phyloP scores from a whole-genome alignment of 2,797 vertebrate genomes.

The Gobionotothen gibberifrons region DNA sequence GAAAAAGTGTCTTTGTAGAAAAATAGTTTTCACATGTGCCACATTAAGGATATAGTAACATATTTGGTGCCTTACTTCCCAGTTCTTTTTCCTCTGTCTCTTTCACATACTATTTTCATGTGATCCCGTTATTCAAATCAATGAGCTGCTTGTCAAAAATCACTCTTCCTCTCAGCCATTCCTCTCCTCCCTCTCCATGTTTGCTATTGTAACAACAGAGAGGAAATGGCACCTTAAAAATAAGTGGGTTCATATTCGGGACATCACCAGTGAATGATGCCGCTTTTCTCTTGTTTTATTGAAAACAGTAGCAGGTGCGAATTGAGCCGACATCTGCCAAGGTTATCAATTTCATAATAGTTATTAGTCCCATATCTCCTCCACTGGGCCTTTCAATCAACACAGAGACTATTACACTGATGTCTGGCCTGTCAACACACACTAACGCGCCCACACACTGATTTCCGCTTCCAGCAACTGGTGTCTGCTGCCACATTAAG shows the following conservation, averaged over 20 bases:
- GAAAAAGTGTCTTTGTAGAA: no score
- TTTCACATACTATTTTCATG: constrained; percentile 16
- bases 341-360: constrained; percentile 78
- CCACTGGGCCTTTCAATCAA: constrained; percentile 65
- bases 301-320: constrained; percentile 74
- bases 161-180: constrained; percentile 17
- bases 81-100: background rate
- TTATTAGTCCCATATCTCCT: constrained; percentile 72
- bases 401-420: constrained; percentile 65
- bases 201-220: constrained; percentile 43
- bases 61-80: background rate
- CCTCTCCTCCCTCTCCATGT: constrained; percentile 21
- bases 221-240: constrained; percentile 51
- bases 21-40: no score
- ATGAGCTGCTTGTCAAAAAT: constrained; percentile 32
- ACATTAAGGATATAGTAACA: background rate
- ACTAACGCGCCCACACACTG: constrained; percentile 41
- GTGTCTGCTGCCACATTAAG: constrained; percentile 70
- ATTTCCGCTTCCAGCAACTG: constrained; percentile 61
- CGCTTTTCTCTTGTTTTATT: constrained; percentile 64
- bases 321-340: constrained; percentile 62
- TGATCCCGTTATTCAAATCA: constrained; percentile 30
- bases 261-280: constrained; percentile 64
- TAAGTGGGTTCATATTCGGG: constrained; percentile 67
- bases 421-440: constrained; percentile 55